These are phyloP conservation scores for Sebastolobus altivelis DNA, from an alignment of 2,797 vertebrate genomes.

Conservation along the genomic window DNA sequence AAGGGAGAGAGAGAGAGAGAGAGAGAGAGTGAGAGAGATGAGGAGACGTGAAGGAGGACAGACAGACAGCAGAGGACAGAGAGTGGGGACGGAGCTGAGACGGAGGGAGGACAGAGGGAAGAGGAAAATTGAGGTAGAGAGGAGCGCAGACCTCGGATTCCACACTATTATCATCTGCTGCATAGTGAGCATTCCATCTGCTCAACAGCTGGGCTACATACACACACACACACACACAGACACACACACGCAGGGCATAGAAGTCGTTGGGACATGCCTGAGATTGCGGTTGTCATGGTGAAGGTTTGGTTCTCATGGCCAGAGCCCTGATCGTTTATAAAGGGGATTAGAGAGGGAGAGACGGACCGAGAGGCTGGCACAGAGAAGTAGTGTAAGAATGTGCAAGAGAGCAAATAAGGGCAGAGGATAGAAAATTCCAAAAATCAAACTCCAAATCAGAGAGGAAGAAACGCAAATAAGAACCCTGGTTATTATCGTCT, in stretches of 20 bases:
- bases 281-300: slow-evolving; percentile 81
- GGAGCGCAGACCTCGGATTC: slow-evolving; percentile 68
- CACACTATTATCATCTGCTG: slow-evolving; percentile 80
- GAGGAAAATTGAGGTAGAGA: slow-evolving; percentile 48
- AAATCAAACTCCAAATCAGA: slow-evolving; percentile 2
- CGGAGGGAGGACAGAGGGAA: slow-evolving; percentile 20
- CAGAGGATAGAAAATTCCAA: not conserved
- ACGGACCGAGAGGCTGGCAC: slow-evolving; percentile 28
- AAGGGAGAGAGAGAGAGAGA: not conserved
- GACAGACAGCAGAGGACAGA: slow-evolving; percentile 27
- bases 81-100: slow-evolving; percentile 8
- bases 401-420: slow-evolving; percentile 8
- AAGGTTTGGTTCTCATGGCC: slow-evolving; percentile 78
- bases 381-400: not conserved
- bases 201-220: slow-evolving; percentile 85
- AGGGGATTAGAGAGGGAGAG: slow-evolving; percentile 67
- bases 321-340: slow-evolving; percentile 62
- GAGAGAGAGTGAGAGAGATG: slow-evolving; percentile 10
- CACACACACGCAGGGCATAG: slow-evolving; percentile 25
- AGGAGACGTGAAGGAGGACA: slow-evolving; percentile 29
- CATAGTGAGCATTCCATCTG: slow-evolving; percentile 89
- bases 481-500: not conserved
- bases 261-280: slow-evolving; percentile 73
- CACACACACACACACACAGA: slow-evolving; percentile 13
- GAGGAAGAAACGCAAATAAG: not conserved